Percentiles rank a stretch among this genome's conserved stretches.
These are phyloP conservation scores for Rosalia funebris DNA, from an alignment of 2,888 invertebrate species.

Conservation along the genomic window DNA sequence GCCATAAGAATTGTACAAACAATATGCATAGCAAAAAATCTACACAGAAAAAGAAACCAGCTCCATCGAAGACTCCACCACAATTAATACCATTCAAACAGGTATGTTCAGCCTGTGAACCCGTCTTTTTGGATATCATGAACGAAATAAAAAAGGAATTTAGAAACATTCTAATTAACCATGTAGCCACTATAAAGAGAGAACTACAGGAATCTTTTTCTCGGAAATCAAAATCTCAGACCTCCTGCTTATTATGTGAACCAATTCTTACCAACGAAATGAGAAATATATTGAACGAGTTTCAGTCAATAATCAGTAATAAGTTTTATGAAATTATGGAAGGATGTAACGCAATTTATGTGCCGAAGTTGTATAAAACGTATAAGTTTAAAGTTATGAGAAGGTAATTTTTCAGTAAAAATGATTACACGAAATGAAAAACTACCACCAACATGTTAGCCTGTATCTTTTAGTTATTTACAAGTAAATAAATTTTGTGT, in stretches of 20 bases:
- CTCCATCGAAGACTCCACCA: neutral
- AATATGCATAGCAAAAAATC: too few relatives aligned
- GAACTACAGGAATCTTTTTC: slow-evolving; percentile 20
- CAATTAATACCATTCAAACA: slow-evolving; percentile 22
- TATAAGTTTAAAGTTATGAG: slow-evolving; percentile 11
- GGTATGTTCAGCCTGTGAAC: slow-evolving; percentile 30
- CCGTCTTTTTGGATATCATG: slow-evolving; percentile 23
- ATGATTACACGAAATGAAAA: too few relatives aligned
- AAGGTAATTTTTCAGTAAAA: too few relatives aligned
- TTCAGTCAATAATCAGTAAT: slow-evolving; percentile 9
- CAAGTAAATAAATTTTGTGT: too few relatives aligned
- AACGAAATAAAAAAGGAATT: slow-evolving; percentile 17
- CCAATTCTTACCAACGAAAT: slow-evolving; percentile 19
- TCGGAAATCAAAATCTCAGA: neutral
- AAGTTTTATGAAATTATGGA: slow-evolving; percentile 25
- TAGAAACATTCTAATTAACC: slow-evolving; percentile 21
- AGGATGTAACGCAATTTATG: slow-evolving; percentile 6
- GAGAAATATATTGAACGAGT: slow-evolving; percentile 13
- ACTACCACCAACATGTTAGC: too few relatives aligned
- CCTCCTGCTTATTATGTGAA: slow-evolving; percentile 25
- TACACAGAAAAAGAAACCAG: too few relatives aligned
- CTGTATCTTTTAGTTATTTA: too few relatives aligned
- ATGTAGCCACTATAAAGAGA: slow-evolving; percentile 13
- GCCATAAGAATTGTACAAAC: too few relatives aligned
- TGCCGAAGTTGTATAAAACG: neutral